These are phyloP conservation scores for Gracilinanus agilis DNA, from an alignment of 2,113 vertebrate species.

Conservation along the genomic window DNA sequence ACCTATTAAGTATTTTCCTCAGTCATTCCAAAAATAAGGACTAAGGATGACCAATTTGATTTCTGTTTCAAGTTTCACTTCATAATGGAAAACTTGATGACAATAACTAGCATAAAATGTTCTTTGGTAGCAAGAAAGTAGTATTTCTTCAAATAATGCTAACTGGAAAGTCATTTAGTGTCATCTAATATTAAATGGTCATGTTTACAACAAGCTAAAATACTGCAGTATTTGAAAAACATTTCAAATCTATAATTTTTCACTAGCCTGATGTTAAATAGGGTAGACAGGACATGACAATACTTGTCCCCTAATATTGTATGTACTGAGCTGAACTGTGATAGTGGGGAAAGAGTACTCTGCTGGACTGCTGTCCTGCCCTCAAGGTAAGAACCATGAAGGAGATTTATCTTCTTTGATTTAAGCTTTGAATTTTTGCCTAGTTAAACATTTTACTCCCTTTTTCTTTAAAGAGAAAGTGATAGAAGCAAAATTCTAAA, in stretches of 20 bases:
- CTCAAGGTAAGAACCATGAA: constrained; percentile 1
- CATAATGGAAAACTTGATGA: constrained; percentile 34
- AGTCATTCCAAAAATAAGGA: not conserved
- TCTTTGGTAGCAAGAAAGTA: constrained; percentile 45
- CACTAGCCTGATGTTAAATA: constrained; percentile 12
- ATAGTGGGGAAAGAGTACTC: not conserved
- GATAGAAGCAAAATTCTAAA: not conserved
- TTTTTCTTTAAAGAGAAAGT: constrained; percentile 11
- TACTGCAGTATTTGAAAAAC: constrained; percentile 34
- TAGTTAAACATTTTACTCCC: not conserved
- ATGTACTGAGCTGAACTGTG: constrained; percentile 38
- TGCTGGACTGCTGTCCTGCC: not conserved
- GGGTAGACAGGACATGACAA: not conserved
- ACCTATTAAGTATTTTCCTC: constrained; percentile 29
- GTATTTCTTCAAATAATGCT: constrained; percentile 41
- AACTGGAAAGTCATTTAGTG: constrained; percentile 34
- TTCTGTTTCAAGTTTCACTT: constrained; percentile 53
- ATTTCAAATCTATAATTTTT: constrained; percentile 36
- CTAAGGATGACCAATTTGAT: constrained; percentile 16
- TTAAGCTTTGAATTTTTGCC: constrained; percentile 19
- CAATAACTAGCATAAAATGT: constrained; percentile 47
- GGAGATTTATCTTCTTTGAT: constrained; percentile 16
- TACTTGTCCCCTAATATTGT: not conserved
- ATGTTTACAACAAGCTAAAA: constrained; percentile 50
- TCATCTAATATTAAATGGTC: constrained; percentile 35